phyloP scores from a whole-genome alignment of 1,140 invertebrate genomes.

The Rhopalosiphum maidis region DNA sequence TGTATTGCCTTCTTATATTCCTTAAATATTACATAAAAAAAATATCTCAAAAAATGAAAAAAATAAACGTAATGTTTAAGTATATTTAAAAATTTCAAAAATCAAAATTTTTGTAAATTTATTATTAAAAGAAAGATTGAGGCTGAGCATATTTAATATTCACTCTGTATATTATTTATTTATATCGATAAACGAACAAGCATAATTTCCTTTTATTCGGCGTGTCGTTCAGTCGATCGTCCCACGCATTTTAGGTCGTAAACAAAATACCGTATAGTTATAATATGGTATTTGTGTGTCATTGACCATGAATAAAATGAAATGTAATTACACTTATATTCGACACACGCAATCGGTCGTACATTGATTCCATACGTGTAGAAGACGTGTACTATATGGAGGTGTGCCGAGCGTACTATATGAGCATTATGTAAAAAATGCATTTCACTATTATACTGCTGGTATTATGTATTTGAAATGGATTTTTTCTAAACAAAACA shows the following conservation, averaged over 20 bases:
- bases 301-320: constrained; percentile 4
- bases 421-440: not conserved
- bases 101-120: no score
- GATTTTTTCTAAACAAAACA: not conserved
- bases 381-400: not conserved
- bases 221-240: not conserved
- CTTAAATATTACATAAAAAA: no score
- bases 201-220: not conserved
- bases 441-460: not conserved
- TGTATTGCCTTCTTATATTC: no score
- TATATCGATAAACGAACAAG: not conserved
- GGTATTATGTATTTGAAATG: not conserved
- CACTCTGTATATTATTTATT: not conserved
- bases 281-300: constrained; percentile 2
- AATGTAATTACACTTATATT: constrained; percentile 12
- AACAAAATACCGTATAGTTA: not conserved
- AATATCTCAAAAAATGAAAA: no score
- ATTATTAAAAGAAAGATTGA: no score
- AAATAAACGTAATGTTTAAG: no score
- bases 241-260: not conserved
- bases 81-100: no score
- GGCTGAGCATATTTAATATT: not conserved
- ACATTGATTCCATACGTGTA: not conserved
- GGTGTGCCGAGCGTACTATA: not conserved
- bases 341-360: not conserved